A percentile compares a stretch with the other conserved stretches of the same genome.
Evolutionary conservation across 35 echinoderm and acorn worm genomes (phyloP).

Genomic region (Chiridota heheva): DNA sequence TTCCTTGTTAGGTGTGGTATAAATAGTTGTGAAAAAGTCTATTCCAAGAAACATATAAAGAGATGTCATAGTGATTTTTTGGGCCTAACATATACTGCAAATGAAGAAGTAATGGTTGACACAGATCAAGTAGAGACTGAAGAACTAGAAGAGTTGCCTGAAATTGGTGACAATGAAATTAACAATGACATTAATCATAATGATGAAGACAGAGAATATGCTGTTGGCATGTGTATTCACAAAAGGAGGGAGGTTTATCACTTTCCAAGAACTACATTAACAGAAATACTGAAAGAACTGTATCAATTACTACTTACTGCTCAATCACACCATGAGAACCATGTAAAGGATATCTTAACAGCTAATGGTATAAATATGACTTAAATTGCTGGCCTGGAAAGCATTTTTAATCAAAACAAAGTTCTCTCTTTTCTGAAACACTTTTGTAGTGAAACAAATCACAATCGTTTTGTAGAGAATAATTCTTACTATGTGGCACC

Average conservation of each 20-base stretch:
- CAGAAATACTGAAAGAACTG: not conserved
- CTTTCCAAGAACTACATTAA: slow-evolving; percentile 3
- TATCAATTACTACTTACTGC: not conserved
- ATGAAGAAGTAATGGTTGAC: not conserved
- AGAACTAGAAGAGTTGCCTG: too few species aligned
- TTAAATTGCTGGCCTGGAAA: not conserved
- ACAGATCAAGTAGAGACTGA: not conserved
- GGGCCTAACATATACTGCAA: not conserved
- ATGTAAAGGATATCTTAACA: not conserved
- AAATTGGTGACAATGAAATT: not conserved
- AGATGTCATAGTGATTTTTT: not conserved
- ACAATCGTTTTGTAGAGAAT: slow-evolving; percentile 11
- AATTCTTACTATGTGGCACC: slow-evolving; percentile 13
- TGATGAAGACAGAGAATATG: not conserved
- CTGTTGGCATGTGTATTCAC: slow-evolving; percentile 10
- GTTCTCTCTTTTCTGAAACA: not conserved
- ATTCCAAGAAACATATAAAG: slow-evolving; percentile 16
- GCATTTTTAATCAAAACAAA: not conserved
- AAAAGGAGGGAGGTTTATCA: not conserved
- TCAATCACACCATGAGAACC: not conserved
- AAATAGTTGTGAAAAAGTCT: slow-evolving; percentile 18
- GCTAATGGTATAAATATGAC: slow-evolving; percentile 1
- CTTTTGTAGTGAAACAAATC: slow-evolving; percentile 30
- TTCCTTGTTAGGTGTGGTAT: slow-evolving; percentile 18
- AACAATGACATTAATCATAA: not conserved